Conservation (phyloP, 37 sponge, comb jelly and placozoan species). For the Tethya wilhelma region DNA sequence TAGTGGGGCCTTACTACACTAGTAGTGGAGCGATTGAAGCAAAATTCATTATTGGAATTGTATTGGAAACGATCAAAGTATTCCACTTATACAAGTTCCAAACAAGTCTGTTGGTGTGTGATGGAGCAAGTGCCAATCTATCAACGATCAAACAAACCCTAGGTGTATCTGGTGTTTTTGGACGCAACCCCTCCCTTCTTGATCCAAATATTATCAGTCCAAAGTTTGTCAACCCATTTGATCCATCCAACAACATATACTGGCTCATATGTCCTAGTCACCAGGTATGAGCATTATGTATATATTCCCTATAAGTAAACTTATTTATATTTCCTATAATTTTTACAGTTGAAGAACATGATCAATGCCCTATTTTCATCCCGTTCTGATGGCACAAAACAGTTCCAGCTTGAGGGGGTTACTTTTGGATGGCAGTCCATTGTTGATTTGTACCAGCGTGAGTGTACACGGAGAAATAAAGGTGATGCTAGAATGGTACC, state of each 20-base stretch:
- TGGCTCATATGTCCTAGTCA: constrained; percentile 49
- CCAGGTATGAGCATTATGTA: no score
- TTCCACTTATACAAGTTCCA: constrained; percentile 22
- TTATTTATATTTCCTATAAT: neutral
- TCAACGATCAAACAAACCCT: constrained; percentile 1
- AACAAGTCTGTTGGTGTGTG: constrained; percentile 16
- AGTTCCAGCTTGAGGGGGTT: constrained; percentile 1
- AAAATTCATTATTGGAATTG: constrained; percentile 10
- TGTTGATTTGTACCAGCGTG: constrained; percentile 18
- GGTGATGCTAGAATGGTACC: constrained; percentile 11
- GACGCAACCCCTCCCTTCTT: neutral
- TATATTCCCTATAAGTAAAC: no score
- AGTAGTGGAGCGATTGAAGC: constrained; percentile 2
- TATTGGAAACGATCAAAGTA: constrained; percentile 9
- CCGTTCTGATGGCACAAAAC: constrained; percentile 25
- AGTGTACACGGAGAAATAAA: neutral
- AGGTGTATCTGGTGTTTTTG: constrained; percentile 15
- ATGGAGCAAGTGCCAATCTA: constrained; percentile 23
- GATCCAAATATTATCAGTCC: neutral
- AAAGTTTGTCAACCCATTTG: neutral
- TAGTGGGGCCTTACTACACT: constrained; percentile 33
- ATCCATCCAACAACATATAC: neutral
- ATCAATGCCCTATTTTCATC: constrained; percentile 29
- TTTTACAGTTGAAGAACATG: constrained; percentile 51
- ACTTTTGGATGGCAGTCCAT: constrained; percentile 46